phyloP scores from a whole-genome alignment of 2,113 vertebrate species.

The Ammodytes marinus region DNA sequence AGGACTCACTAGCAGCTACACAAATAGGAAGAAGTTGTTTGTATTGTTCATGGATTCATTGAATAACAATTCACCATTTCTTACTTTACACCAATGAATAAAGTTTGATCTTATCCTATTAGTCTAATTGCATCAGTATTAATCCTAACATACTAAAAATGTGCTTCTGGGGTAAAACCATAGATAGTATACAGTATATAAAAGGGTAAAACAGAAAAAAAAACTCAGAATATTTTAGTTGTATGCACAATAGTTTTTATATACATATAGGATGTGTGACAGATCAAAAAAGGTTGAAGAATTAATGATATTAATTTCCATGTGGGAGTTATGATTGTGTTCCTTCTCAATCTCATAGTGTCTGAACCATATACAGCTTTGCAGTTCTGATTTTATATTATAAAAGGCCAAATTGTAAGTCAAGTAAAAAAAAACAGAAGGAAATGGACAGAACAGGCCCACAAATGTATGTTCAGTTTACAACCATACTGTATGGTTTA shows the following conservation, averaged over 20 bases:
- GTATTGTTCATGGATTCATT: conserved; percentile 1
- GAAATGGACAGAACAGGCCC: neutral
- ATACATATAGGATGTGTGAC: no score
- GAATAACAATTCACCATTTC: conserved; percentile 16
- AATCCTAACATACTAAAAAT: neutral
- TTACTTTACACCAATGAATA: conserved; percentile 28
- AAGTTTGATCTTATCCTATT: neutral
- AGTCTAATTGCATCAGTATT: neutral
- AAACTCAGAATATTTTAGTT: no score
- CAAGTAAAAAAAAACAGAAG: neutral
- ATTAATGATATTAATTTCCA: neutral
- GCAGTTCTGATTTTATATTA: no score
- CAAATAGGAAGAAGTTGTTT: neutral
- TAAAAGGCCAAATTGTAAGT: no score
- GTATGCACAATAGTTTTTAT: no score
- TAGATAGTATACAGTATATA: no score
- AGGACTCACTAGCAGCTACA: neutral
- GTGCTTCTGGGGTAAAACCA: neutral
- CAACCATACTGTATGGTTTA: neutral
- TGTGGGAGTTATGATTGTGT: neutral
- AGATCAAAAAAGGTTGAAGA: neutral
- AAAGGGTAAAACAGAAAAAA: no score
- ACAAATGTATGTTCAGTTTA: neutral
- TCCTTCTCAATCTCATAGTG: neutral
- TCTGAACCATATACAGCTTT: no score